A percentile compares a stretch with the other conserved stretches of the same genome.
Evolutionary conservation across 2,888 invertebrate species (phyloP).

Genomic region (Sinodicranocentrus sp.): DNA sequence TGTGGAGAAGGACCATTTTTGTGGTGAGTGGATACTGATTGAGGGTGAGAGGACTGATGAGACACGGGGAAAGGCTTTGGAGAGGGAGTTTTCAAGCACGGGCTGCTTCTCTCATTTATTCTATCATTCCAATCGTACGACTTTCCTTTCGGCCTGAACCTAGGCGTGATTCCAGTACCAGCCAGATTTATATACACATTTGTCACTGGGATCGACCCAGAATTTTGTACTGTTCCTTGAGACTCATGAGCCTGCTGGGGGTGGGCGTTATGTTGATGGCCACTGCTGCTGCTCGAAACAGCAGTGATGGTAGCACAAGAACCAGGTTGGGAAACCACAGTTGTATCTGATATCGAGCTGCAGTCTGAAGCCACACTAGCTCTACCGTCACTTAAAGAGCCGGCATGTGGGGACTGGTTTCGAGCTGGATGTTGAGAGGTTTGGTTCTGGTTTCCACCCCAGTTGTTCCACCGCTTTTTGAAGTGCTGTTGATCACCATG

Average conservation of each 20-base stretch:
- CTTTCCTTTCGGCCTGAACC: slow-evolving; percentile 75
- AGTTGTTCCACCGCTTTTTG: slow-evolving; percentile 75
- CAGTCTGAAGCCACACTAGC: slow-evolving; percentile 75
- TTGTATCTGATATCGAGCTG: slow-evolving; percentile 68
- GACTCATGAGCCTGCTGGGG: slow-evolving; percentile 12
- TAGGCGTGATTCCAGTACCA: slow-evolving; percentile 34
- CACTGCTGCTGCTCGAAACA: slow-evolving; percentile 35
- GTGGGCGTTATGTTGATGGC: neutral
- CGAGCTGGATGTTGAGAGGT: slow-evolving; percentile 43
- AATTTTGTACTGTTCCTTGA: slow-evolving; percentile 39
- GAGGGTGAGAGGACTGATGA: slow-evolving; percentile 2
- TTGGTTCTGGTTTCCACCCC: slow-evolving; percentile 64
- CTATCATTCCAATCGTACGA: slow-evolving; percentile 70
- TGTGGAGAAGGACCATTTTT: slow-evolving; percentile 29
- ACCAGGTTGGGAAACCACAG: slow-evolving; percentile 55
- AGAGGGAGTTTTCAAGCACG: slow-evolving; percentile 68
- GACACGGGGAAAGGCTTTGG: slow-evolving; percentile 56
- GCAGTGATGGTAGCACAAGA: slow-evolving; percentile 57
- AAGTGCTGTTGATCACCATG: slow-evolving; percentile 72
- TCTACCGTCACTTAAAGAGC: slow-evolving; percentile 71
- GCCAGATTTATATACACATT: slow-evolving; percentile 12
- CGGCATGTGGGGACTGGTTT: slow-evolving; percentile 57
- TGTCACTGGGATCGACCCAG: slow-evolving; percentile 23
- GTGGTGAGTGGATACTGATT: slow-evolving; percentile 4
- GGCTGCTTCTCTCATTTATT: slow-evolving; percentile 59